A percentile compares a stretch with the other conserved stretches of the same genome.
phyloP scores from a whole-genome alignment of 2,888 invertebrate genomes.

The Lasiommata megera region DNA sequence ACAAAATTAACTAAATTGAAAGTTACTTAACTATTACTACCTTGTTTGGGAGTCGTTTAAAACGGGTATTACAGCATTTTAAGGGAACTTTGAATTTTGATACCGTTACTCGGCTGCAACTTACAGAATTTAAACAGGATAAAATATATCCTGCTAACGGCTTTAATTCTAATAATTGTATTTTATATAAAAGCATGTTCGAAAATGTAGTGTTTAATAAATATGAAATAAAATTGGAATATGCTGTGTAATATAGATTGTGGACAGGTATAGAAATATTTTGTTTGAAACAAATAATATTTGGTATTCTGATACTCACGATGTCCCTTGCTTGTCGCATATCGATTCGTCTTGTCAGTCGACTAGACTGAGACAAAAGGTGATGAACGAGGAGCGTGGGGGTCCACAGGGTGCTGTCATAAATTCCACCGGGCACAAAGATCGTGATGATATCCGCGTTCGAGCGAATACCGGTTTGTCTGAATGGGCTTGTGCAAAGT shows the following conservation, averaged over 20 bases:
- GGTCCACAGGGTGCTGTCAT: slow-evolving; percentile 76
- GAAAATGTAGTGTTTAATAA: no score
- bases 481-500: slow-evolving; percentile 41
- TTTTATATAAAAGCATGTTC: no score
- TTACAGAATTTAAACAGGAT: no score
- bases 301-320: slow-evolving; percentile 62
- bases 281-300: slow-evolving; percentile 48
- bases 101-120: no score
- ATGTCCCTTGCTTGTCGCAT: slow-evolving; percentile 77
- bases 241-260: not conserved
- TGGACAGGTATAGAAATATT: not conserved
- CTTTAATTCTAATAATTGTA: no score
- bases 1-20: no score
- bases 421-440: slow-evolving; percentile 61
- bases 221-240: not conserved
- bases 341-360: slow-evolving; percentile 78
- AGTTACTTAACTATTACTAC: no score
- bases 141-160: no score
- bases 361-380: slow-evolving; percentile 70
- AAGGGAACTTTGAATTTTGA: no score
- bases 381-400: slow-evolving; percentile 77
- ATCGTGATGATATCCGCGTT: slow-evolving; percentile 61
- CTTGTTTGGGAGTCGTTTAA: no score
- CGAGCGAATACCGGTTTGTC: slow-evolving; percentile 59
- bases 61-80: no score